Evolutionary conservation across 53 echinoderm and acorn worm genomes (phyloP).

Genomic region (Holothuria scabra): DNA sequence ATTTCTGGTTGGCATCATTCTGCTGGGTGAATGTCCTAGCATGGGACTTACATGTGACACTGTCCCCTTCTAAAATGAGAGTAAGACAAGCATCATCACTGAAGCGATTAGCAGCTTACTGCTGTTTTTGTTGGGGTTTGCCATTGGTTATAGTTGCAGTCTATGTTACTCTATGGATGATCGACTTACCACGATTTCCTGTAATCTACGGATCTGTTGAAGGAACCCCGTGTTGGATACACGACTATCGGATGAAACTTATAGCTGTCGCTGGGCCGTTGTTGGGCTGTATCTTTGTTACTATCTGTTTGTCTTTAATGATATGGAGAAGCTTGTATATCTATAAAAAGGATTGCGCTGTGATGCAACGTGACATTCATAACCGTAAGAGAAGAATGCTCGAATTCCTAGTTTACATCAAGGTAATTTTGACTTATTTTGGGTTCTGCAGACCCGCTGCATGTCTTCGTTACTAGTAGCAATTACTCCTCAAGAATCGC

Average conservation of each 20-base stretch:
- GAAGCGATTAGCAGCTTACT: background rate
- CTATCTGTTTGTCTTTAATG: background rate
- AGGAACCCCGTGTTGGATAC: background rate
- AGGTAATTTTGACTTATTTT: too few species aligned
- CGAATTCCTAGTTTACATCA: too few species aligned
- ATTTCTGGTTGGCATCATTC: constrained; percentile 13
- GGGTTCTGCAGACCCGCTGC: too few species aligned
- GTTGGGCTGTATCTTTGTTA: background rate
- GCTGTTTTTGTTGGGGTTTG: constrained; percentile 13
- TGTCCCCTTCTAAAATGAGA: constrained; percentile 14
- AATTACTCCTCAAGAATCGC: too few species aligned
- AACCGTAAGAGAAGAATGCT: too few species aligned
- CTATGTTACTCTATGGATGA: background rate
- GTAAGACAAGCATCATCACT: background rate
- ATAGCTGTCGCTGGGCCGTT: background rate
- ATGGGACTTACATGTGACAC: constrained; percentile 19
- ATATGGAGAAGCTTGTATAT: background rate
- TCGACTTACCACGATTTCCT: background rate
- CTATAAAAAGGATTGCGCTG: background rate
- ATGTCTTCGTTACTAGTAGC: too few species aligned
- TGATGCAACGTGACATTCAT: too few species aligned
- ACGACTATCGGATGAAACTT: background rate
- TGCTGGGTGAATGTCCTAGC: constrained; percentile 7
- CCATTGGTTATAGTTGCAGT: background rate
- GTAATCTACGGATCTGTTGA: background rate